Evolutionary conservation across 2,888 invertebrate genomes (phyloP).

Genomic region (Cyaniris semiargus): DNA sequence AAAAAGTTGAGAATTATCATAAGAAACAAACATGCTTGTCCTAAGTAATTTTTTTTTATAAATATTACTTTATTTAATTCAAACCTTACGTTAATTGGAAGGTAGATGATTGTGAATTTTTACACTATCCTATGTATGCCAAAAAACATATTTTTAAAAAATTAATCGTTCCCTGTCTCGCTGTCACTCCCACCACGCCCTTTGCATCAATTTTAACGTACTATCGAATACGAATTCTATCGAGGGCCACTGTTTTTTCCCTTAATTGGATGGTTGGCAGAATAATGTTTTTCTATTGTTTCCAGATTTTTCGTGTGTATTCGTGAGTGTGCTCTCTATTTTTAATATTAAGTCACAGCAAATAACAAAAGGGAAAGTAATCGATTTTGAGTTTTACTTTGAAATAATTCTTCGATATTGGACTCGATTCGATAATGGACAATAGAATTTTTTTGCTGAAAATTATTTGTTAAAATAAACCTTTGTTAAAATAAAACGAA

Average conservation of each 20-base stretch:
- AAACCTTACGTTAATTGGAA: no score
- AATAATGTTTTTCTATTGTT: slow-evolving; percentile 53
- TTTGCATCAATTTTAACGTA: slow-evolving; percentile 62
- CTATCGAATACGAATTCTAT: slow-evolving; percentile 49
- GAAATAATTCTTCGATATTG: not conserved
- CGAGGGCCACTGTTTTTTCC: slow-evolving; percentile 64
- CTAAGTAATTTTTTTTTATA: no score
- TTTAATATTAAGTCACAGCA: slow-evolving; percentile 14
- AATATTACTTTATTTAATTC: no score
- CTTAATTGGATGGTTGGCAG: slow-evolving; percentile 65
- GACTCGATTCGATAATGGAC: not conserved
- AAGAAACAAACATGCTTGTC: no score
- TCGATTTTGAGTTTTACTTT: not conserved
- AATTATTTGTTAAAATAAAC: no score
- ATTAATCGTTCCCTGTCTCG: slow-evolving; percentile 38
- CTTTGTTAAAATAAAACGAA: no score
- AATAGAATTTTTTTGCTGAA: no score
- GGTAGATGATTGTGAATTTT: no score
- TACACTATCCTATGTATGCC: no score
- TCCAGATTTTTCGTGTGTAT: slow-evolving; percentile 34
- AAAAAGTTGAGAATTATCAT: no score
- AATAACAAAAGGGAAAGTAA: not conserved
- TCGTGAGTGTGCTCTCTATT: not conserved
- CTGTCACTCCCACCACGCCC: slow-evolving; percentile 45
- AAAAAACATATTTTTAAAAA: no score